Percentiles rank a stretch among this genome's conserved stretches.
Evolutionary conservation across 2,888 invertebrate genomes (phyloP).

Genomic region (Luperina testacea): DNA sequence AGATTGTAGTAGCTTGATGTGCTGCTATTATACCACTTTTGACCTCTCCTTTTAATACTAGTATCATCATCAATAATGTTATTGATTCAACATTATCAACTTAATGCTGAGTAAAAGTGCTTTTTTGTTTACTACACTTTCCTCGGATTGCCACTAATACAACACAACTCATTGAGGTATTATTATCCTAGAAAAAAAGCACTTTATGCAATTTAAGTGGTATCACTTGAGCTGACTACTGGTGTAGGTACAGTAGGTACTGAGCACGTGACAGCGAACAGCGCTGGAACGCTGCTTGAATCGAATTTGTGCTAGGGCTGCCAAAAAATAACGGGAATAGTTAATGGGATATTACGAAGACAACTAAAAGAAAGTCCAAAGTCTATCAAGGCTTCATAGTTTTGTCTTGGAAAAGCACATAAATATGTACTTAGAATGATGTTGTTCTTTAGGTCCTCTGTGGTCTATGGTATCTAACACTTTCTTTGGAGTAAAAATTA

Average conservation of each 20-base stretch:
- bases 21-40: no score
- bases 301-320: slow-evolving; percentile 48
- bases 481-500: not conserved
- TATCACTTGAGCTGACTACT: slow-evolving; percentile 59
- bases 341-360: not conserved
- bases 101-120: not conserved
- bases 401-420: not conserved
- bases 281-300: slow-evolving; percentile 21
- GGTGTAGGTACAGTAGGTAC: slow-evolving; percentile 40
- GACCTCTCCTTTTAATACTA: no score
- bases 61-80: no score
- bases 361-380: not conserved
- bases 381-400: not conserved
- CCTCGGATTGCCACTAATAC: not conserved
- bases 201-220: not conserved
- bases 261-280: slow-evolving; percentile 48
- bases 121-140: not conserved
- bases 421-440: not conserved
- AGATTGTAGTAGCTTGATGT: no score
- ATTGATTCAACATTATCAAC: not conserved
- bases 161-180: not conserved
- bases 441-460: not conserved
- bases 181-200: not conserved
- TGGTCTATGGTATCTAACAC: not conserved
- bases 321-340: not conserved